A percentile compares a stretch with the other conserved stretches of the same genome.
phyloP scores from a whole-genome alignment of 1,140 invertebrate species.

The Mercenaria mercenaria region DNA sequence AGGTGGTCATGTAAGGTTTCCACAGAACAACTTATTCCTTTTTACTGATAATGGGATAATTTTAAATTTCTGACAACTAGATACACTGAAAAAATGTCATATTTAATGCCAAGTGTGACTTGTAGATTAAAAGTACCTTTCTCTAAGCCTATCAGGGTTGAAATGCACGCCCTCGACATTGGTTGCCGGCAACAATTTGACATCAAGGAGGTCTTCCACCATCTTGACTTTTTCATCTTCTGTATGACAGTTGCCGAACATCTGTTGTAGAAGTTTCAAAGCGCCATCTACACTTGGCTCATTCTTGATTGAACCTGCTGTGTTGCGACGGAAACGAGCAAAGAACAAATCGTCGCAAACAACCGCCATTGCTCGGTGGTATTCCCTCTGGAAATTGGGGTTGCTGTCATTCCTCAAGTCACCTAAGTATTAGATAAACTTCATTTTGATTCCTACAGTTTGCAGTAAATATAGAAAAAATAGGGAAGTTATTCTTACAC shows the following conservation, averaged over 20 bases:
- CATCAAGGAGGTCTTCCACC: constrained; percentile 82
- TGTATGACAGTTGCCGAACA: constrained; percentile 81
- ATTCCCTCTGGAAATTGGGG: constrained; percentile 82
- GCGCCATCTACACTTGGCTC: constrained; percentile 71
- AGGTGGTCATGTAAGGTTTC: too few species aligned
- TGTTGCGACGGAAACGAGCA: constrained; percentile 76
- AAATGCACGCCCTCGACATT: constrained; percentile 81
- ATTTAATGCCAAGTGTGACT: too few species aligned
- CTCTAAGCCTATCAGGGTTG: constrained; percentile 79
- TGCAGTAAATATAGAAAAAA: too few species aligned
- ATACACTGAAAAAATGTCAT: too few species aligned
- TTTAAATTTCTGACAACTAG: too few species aligned
- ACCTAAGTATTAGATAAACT: constrained; percentile 72
- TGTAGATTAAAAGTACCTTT: too few species aligned
- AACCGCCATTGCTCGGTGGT: constrained; percentile 82
- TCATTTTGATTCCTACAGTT: too few species aligned
- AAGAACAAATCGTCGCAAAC: constrained; percentile 85
- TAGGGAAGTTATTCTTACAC: too few species aligned
- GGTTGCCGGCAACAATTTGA: constrained; percentile 80
- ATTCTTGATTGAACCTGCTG: constrained; percentile 64
- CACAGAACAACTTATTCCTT: too few species aligned
- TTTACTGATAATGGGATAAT: too few species aligned
- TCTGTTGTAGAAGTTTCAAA: constrained; percentile 75
- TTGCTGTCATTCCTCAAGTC: constrained; percentile 82
- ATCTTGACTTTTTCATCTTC: constrained; percentile 81